These are phyloP conservation scores for Scomber japonicus DNA, from an alignment of 2,113 vertebrate genomes.

Conservation along the genomic window DNA sequence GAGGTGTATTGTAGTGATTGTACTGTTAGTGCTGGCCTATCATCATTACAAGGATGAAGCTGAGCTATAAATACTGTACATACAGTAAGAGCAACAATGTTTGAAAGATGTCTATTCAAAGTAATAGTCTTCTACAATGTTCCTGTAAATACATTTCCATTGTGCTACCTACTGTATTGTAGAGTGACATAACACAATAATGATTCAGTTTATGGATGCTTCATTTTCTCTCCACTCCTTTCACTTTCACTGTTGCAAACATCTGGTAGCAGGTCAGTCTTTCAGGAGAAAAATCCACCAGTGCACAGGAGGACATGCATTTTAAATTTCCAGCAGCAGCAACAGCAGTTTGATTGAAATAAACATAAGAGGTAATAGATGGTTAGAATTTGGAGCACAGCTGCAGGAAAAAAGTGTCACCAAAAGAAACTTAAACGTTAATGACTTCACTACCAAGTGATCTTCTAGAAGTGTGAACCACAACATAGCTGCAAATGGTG, in stretches of 20 bases:
- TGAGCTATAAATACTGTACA: background rate
- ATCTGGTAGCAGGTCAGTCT: slow-evolving; percentile 30
- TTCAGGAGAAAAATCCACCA: background rate
- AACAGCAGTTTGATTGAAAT: slow-evolving; percentile 41
- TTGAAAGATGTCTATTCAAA: background rate
- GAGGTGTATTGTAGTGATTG: background rate
- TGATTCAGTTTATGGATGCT: slow-evolving; percentile 6
- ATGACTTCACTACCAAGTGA: slow-evolving; percentile 11
- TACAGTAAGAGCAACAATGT: background rate
- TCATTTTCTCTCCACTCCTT: slow-evolving; percentile 7
- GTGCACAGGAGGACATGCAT: slow-evolving; percentile 52
- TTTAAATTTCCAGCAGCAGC: slow-evolving; percentile 46
- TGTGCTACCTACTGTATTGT: background rate
- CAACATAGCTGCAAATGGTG: background rate
- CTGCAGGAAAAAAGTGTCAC: slow-evolving; percentile 5
- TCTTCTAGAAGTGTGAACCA: background rate
- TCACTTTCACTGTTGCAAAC: slow-evolving; percentile 38
- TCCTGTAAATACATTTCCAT: slow-evolving; percentile 17
- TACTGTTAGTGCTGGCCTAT: background rate
- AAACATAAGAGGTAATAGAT: slow-evolving; percentile 30
- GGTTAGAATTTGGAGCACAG: slow-evolving; percentile 24
- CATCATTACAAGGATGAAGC: background rate
- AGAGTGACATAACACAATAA: slow-evolving; percentile 1
- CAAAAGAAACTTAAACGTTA: background rate
- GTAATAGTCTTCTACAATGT: background rate